A percentile compares a stretch with the other conserved stretches of the same genome.
Evolutionary conservation across 2,797 vertebrate genomes (phyloP).

Genomic region (Salmo trutta): DNA sequence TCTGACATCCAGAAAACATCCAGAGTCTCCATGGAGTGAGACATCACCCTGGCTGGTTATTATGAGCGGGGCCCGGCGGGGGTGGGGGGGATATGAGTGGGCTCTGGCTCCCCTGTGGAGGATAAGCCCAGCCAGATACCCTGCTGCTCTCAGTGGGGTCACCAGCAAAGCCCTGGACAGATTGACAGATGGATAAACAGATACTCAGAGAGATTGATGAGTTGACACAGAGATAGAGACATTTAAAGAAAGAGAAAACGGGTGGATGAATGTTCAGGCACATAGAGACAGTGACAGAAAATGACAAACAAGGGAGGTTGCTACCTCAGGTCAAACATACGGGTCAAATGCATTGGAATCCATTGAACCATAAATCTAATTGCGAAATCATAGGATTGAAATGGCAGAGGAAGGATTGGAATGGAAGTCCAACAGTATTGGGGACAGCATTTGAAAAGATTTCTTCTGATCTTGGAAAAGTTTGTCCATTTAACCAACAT

Average conservation of each 20-base stretch:
- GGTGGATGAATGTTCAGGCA: neutral
- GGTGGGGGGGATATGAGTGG: constrained; percentile 6
- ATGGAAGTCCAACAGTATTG: neutral
- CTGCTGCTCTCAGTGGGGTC: constrained; percentile 28
- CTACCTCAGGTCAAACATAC: neutral
- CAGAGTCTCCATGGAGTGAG: constrained; percentile 26
- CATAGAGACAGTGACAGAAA: neutral
- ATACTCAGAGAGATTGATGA: constrained; percentile 51
- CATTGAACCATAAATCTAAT: neutral
- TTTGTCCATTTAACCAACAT: neutral
- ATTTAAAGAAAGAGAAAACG: neutral
- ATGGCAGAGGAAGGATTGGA: neutral
- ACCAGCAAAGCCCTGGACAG: constrained; percentile 37
- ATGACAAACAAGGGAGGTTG: neutral
- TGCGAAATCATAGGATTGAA: neutral
- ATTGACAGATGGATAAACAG: constrained; percentile 41
- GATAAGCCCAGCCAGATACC: constrained; percentile 34
- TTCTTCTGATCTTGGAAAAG: neutral
- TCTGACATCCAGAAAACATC: neutral
- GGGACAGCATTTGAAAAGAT: neutral
- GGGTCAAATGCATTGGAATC: neutral
- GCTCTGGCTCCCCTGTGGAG: constrained; percentile 13
- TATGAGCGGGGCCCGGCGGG: constrained; percentile 10
- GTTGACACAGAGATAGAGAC: constrained; percentile 32
- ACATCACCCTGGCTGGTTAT: constrained; percentile 14